Evolutionary conservation across 2,113 vertebrate species (phyloP).

Genomic region (Limanda limanda): DNA sequence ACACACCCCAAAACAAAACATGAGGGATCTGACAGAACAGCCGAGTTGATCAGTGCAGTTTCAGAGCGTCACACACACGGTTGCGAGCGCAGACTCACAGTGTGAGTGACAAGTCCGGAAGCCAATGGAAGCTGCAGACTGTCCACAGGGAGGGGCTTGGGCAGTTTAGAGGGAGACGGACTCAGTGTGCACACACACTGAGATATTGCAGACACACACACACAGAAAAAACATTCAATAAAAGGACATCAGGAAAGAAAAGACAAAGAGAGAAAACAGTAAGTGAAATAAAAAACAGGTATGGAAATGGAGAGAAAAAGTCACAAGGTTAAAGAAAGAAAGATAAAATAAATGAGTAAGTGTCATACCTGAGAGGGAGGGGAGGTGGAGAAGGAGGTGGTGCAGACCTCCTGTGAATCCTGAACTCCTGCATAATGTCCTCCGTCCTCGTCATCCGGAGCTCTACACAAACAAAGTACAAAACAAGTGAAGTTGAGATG

Average conservation of each 20-base stretch:
- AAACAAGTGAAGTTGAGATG: not conserved
- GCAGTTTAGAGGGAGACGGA: conserved; percentile 76
- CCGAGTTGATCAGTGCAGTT: not conserved
- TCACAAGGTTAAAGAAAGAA: conserved; percentile 27
- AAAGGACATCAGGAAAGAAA: conserved; percentile 12
- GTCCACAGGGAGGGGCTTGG: conserved; percentile 77
- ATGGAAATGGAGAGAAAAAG: conserved; percentile 45
- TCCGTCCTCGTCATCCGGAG: conserved; percentile 87
- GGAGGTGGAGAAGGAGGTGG: conserved; percentile 98
- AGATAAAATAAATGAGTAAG: not conserved
- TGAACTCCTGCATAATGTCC: conserved; percentile 88
- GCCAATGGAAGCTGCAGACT: conserved; percentile 74
- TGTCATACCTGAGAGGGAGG: conserved; percentile 93
- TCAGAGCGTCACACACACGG: conserved; percentile 22
- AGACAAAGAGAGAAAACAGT: conserved; percentile 49
- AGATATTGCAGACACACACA: conserved; percentile 5
- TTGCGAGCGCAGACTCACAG: conserved; percentile 68
- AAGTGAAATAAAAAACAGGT: conserved; percentile 48
- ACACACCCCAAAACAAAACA: conserved; percentile 28
- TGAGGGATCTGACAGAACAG: not conserved
- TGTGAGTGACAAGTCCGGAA: conserved; percentile 79
- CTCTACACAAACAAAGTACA: conserved; percentile 56
- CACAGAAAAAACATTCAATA: not conserved
- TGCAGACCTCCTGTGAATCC: conserved; percentile 97
- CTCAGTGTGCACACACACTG: conserved; percentile 78